Percentiles rank a stretch among this genome's conserved stretches.
These are phyloP conservation scores for Calephelis perditalis DNA, from an alignment of 2,888 invertebrate species.

Conservation along the genomic window DNA sequence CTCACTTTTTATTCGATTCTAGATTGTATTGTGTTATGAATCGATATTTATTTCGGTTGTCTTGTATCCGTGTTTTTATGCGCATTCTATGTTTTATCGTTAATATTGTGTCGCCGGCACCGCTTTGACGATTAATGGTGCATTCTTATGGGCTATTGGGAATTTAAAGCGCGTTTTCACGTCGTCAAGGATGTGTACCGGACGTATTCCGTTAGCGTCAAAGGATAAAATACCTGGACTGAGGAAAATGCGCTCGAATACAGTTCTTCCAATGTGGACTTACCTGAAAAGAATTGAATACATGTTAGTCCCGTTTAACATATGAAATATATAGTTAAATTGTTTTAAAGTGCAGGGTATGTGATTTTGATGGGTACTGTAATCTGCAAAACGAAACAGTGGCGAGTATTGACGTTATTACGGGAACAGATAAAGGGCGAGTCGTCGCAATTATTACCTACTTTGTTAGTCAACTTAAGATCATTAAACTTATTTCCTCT, in stretches of 20 bases:
- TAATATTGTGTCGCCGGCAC: slow-evolving; percentile 41
- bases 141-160: slow-evolving; percentile 39
- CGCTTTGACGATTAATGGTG: slow-evolving; percentile 49
- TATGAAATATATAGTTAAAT: background rate
- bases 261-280: slow-evolving; percentile 34
- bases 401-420: too few relatives aligned
- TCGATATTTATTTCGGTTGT: slow-evolving; percentile 69
- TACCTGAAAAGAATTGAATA: slow-evolving; percentile 51
- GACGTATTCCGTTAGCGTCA: slow-evolving; percentile 29
- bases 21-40: slow-evolving; percentile 75
- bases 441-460: too few relatives aligned
- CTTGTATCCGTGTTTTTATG: slow-evolving; percentile 52
- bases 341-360: too few relatives aligned
- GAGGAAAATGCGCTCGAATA: slow-evolving; percentile 15
- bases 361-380: too few relatives aligned
- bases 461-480: too few relatives aligned
- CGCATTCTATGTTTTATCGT: slow-evolving; percentile 45
- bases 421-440: too few relatives aligned
- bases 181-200: slow-evolving; percentile 53
- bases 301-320: background rate
- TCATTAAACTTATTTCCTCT: too few relatives aligned
- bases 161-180: slow-evolving; percentile 60
- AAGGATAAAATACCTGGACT: slow-evolving; percentile 20
- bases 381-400: too few relatives aligned
- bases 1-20: slow-evolving; percentile 63